Base-by-base conservation (phyloP, 2,888 invertebrate species). In the Microlaimidae sp. region DNA sequence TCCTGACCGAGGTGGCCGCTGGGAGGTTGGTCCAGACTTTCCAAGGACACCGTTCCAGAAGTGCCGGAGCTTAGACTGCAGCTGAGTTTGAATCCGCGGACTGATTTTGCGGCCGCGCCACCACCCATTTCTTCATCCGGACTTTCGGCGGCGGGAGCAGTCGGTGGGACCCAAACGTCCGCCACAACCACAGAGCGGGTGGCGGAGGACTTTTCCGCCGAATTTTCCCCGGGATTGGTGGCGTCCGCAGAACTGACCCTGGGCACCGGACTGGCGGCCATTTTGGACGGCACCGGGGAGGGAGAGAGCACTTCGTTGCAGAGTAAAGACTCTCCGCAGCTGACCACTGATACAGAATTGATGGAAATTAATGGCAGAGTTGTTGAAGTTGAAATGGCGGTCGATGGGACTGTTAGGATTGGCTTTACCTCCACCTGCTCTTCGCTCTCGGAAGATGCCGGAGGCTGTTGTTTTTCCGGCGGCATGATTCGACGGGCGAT, bases 131-230 rank as follows among this genome's bases (percentile, higher is more conserved):
- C 10, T 7, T 13, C 10, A 7, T 7, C 32, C 17, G 32, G 17
- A 32, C 7, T 32, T 17, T 32, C 32, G 10, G 32, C 32, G n/a
- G n/a, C n/a, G n/a, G n/a, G n/a, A 32, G 19, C 47, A 5, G 45
- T 54, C 54, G 53, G 43, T 43, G 54, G 54, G 19, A 56, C n/a
- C 42, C 45, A 54, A 42, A 54, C 45, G 38, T 54, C 54, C 10
- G 53, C 54, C 5, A 26, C 32, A 3, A 54, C 38, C 19, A 29
- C 13, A 19, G 5, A 13, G 45, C 49, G 7, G 7, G 7, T 19
- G 17, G 45, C 21, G 10, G 45, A 10, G 13, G 7, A 10, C 24
- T 10, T 13, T 13, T 7, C 13, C 45, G 10, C 21, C 7, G 24
- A 10, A 45, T 17, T 17, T 13, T 7, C 17, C 7, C 45, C 45